Evolutionary conservation across 2,888 invertebrate species (phyloP), one percentile per base, ranked within the genome.

Genomic region (Blastobasis lacticolella): DNA sequence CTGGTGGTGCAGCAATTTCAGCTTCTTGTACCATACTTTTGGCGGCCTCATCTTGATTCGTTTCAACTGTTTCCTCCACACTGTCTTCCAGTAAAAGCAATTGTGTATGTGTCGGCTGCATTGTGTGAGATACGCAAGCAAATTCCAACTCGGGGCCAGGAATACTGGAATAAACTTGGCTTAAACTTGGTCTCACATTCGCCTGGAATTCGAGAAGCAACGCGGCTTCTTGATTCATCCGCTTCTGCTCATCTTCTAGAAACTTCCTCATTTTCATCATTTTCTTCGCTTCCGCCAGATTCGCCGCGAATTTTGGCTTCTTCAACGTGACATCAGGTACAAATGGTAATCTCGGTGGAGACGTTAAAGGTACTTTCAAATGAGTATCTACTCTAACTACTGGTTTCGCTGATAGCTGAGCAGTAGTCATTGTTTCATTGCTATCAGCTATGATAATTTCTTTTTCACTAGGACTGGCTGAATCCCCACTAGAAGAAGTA

Each of bases 241-340:
- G 79, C 50, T 89, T 87, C 62, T 91, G 91, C 64, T 91, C 85
- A 63, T 90, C 91, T 40, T 91, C 90, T 55, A 93, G 73, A 59
- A 91, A 90, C 57, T 90, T 92, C 5, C 93, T 80, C 69, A 92
- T 90, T 73, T 92, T 92, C 89, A 92, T 92, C 49, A 92, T 74
- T 59, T 88, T 89, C 61, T 89, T 90, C 0, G 92, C 92, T 79
- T 93, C 93, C 60, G 89, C 88, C 45, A 92, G 86, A 71, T 93
- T 93, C 0, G 91, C 91, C 0, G 92, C 92, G 53, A 92, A 90
- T 78, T 92, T 93, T 0, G 92, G 92, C 68, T 93, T 93, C 57
- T 90, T 92, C 38, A 90, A 63, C 9, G 88, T 89, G 0, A 88
- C 75, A 48, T 88, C 86, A n/a, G 86, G 83, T 1, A 85, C 83